These are phyloP conservation scores for Lytechinus pictus DNA, from an alignment of 35 echinoderm and acorn worm genomes.

Conservation along the genomic window DNA sequence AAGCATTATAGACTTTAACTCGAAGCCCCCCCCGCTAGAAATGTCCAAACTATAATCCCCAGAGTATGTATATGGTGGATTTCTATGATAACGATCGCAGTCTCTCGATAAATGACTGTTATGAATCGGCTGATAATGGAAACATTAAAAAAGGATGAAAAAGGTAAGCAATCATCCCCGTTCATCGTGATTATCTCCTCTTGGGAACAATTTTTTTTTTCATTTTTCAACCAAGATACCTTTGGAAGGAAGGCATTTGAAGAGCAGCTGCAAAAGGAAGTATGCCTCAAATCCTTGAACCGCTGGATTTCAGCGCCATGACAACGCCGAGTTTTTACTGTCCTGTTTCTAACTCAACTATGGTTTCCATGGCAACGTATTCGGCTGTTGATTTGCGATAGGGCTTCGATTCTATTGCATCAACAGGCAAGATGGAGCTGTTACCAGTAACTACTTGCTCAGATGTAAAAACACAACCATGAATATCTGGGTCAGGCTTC, in stretches of 20 bases:
- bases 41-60: background rate
- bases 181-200: background rate
- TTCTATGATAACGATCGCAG: background rate
- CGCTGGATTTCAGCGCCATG: background rate
- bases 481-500: background rate
- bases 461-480: background rate
- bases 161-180: background rate
- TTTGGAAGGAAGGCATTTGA: background rate
- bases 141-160: background rate
- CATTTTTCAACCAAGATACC: background rate
- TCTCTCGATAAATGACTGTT: background rate
- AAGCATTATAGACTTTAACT: no score
- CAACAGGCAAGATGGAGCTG: background rate
- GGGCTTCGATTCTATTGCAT: background rate
- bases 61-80: background rate
- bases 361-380: background rate
- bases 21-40: background rate
- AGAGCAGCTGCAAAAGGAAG: background rate
- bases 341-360: slow-evolving; percentile 33
- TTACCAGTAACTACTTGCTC: background rate
- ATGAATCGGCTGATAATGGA: background rate
- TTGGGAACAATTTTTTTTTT: background rate
- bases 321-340: background rate
- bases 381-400: slow-evolving; percentile 29
- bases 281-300: slow-evolving; percentile 23